Conservation (phyloP, 2,888 invertebrate species). For the Platyscelio sp. region DNA sequence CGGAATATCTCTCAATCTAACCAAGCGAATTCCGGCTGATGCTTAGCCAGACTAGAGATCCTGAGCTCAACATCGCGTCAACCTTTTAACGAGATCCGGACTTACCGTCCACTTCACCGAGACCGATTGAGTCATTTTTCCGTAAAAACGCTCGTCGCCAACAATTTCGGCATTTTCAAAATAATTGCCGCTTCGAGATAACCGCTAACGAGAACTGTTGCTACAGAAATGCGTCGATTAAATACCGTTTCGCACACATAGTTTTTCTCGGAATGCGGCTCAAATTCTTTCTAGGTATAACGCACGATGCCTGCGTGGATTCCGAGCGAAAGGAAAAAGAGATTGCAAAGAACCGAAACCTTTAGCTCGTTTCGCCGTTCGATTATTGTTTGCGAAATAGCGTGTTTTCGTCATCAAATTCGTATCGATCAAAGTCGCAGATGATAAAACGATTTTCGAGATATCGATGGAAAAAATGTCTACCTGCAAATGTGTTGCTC, state of each 20-base stretch:
- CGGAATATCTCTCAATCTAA: conserved; percentile 85
- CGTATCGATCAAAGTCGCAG: too few species aligned
- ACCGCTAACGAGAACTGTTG: conserved; percentile 57
- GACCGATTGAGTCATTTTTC: conserved; percentile 46
- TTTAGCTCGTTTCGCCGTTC: conserved; percentile 18
- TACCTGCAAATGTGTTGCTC: too few species aligned
- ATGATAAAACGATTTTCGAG: too few species aligned
- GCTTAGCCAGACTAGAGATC: conserved; percentile 73
- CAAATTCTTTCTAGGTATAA: conserved; percentile 61
- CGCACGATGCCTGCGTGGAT: conserved; percentile 44
- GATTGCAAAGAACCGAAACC: conserved; percentile 1
- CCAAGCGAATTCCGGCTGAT: conserved; percentile 82
- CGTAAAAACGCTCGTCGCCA: conserved; percentile 27
- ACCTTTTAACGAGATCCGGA: conserved; percentile 43
- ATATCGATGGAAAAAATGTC: too few species aligned
- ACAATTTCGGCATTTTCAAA: conserved; percentile 41
- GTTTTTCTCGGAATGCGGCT: conserved; percentile 58
- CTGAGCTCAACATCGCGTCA: conserved; percentile 33
- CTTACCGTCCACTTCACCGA: neutral
- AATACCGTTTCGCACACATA: conserved; percentile 66
- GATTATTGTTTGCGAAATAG: conserved; percentile 4
- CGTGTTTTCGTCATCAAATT: neutral
- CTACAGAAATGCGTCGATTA: conserved; percentile 66
- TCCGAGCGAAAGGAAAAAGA: conserved; percentile 36
- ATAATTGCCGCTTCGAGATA: conserved; percentile 51